Percentiles rank a stretch among this genome's conserved stretches.
phyloP scores from a whole-genome alignment of 2,113 vertebrate species.

The Albula goreensis region DNA sequence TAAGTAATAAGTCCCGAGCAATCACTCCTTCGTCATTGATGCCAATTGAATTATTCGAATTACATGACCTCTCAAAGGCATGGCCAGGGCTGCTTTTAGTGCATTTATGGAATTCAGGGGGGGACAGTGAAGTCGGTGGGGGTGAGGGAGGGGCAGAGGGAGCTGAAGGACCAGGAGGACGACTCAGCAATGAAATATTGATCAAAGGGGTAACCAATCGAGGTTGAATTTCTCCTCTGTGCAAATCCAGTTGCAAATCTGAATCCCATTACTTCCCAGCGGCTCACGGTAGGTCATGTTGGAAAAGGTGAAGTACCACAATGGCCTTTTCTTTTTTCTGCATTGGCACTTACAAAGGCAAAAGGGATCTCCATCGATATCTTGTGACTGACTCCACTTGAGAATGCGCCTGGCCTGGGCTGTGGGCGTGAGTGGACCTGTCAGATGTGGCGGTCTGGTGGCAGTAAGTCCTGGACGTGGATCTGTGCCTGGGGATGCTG shows the following conservation, averaged over 20 bases:
- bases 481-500: neutral
- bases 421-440: neutral
- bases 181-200: neutral
- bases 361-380: neutral
- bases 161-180: neutral
- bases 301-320: neutral
- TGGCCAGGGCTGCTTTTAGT: neutral
- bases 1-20: neutral
- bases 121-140: neutral
- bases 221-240: neutral
- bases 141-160: neutral
- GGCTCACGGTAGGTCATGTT: neutral
- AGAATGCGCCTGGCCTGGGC: neutral
- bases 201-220: conserved; percentile 6
- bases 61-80: neutral
- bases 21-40: neutral
- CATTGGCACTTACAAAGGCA: neutral
- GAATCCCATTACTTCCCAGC: neutral
- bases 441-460: neutral
- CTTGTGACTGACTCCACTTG: neutral
- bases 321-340: neutral
- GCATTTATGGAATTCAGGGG: neutral
- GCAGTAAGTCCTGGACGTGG: neutral
- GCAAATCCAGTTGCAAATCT: neutral
- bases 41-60: neutral